These are phyloP conservation scores for Apodemia duryi DNA, from an alignment of 2,888 invertebrate genomes.

Conservation along the genomic window DNA sequence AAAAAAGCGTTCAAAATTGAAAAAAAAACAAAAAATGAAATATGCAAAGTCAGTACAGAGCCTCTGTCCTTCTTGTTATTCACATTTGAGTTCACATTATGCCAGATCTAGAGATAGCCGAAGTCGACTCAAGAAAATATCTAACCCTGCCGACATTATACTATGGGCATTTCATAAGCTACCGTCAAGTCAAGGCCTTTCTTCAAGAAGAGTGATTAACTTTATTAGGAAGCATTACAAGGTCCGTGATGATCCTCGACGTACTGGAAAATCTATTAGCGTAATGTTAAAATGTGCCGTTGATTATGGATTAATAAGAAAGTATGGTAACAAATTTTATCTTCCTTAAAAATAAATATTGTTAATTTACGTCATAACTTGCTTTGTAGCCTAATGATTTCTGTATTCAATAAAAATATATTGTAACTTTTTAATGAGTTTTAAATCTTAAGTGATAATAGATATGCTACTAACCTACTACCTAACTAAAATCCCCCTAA, in stretches of 20 bases:
- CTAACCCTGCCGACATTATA: slow-evolving; percentile 52
- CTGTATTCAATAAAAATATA: too few relatives aligned
- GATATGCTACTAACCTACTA: too few relatives aligned
- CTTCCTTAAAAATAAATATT: too few relatives aligned
- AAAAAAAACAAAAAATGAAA: slow-evolving; percentile 7
- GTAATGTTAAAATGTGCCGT: slow-evolving; percentile 48
- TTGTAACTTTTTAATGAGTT: too few relatives aligned
- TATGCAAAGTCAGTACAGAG: neutral
- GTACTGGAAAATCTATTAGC: slow-evolving; percentile 47
- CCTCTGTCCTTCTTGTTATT: neutral
- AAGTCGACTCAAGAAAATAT: slow-evolving; percentile 19
- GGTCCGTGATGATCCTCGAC: slow-evolving; percentile 37
- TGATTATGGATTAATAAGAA: slow-evolving; percentile 52
- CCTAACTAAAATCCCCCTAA: too few relatives aligned
- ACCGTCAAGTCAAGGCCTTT: slow-evolving; percentile 44
- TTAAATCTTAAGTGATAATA: too few relatives aligned
- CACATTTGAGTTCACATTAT: slow-evolving; percentile 1
- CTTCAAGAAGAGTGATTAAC: slow-evolving; percentile 48
- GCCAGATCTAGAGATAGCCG: slow-evolving; percentile 6
- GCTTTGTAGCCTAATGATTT: too few relatives aligned
- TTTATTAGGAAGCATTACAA: slow-evolving; percentile 50
- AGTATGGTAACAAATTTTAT: slow-evolving; percentile 44
- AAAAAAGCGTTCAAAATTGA: too few relatives aligned
- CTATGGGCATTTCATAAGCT: slow-evolving; percentile 56
- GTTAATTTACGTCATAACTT: too few relatives aligned